A percentile compares a stretch with the other conserved stretches of the same genome.
Conservation (phyloP, 2,888 invertebrate genomes). For the Tinea semifulvella region DNA sequence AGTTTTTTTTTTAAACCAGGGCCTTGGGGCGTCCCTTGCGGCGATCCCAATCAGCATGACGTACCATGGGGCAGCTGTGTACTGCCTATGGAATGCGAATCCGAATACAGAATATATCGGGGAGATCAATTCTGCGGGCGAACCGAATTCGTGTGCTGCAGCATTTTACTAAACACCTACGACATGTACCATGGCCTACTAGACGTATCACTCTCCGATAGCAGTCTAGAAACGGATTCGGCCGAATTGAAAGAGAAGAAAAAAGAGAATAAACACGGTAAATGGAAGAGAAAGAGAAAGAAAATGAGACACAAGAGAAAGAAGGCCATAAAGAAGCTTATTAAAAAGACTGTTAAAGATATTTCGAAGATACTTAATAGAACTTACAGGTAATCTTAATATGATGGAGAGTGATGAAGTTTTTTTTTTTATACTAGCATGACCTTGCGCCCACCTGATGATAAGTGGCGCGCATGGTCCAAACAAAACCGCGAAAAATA, state of each 20-base stretch:
- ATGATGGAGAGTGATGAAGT: too few species aligned
- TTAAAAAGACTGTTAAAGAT: constrained; percentile 35
- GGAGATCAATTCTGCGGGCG: constrained; percentile 50
- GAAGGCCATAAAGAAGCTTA: constrained; percentile 35
- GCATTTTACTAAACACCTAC: constrained; percentile 37
- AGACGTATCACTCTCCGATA: constrained; percentile 41
- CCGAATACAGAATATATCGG: constrained; percentile 45
- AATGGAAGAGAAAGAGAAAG: constrained; percentile 26
- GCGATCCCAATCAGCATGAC: constrained; percentile 51
- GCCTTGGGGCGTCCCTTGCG: constrained; percentile 53
- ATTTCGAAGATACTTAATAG: constrained; percentile 37
- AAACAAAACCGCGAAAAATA: too few species aligned
- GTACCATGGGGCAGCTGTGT: constrained; percentile 52
- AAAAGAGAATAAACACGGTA: constrained; percentile 21
- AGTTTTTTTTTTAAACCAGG: too few species aligned
- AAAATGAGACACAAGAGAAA: constrained; percentile 31
- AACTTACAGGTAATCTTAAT: constrained; percentile 31
- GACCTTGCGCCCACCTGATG: too few species aligned
- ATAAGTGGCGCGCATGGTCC: too few species aligned
- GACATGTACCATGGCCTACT: constrained; percentile 44
- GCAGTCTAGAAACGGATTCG: constrained; percentile 34
- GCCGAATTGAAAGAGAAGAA: constrained; percentile 30
- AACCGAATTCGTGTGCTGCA: constrained; percentile 44
- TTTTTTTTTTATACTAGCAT: too few species aligned
- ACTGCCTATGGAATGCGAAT: constrained; percentile 41